phyloP scores from a whole-genome alignment of 1,140 invertebrate genomes.

The Drosophila nigromelanica region DNA sequence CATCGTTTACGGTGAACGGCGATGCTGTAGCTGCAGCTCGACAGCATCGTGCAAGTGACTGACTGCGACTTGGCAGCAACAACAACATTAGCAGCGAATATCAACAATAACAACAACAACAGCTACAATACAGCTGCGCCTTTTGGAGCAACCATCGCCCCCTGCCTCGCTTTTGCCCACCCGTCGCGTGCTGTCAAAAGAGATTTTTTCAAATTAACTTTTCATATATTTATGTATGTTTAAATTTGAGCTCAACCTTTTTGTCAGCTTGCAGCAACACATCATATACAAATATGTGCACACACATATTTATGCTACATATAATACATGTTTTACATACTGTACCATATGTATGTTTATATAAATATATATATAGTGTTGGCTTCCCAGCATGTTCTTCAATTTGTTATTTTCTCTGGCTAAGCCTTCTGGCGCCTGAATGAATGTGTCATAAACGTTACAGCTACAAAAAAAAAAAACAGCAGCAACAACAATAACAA shows the following conservation, averaged over 20 bases:
- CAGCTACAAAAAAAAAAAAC: slow-evolving; percentile 28
- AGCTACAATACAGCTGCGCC: not conserved
- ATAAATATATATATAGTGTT: slow-evolving; percentile 16
- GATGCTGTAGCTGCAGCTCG: slow-evolving; percentile 57
- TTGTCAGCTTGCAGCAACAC: slow-evolving; percentile 45
- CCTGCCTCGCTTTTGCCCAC: slow-evolving; percentile 7
- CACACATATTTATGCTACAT: slow-evolving; percentile 5
- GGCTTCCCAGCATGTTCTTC: slow-evolving; percentile 41
- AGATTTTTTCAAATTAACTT: slow-evolving; percentile 83
- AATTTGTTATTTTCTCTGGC: slow-evolving; percentile 51
- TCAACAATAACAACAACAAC: slow-evolving; percentile 13
- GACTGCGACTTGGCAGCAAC: slow-evolving; percentile 66
- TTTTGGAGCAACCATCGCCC: not conserved
- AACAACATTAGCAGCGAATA: slow-evolving; percentile 13
- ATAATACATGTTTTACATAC: slow-evolving; percentile 12
- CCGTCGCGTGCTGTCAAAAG: slow-evolving; percentile 71
- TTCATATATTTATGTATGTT: slow-evolving; percentile 81
- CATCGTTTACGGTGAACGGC: slow-evolving; percentile 65
- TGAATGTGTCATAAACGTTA: slow-evolving; percentile 71
- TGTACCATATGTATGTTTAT: slow-evolving; percentile 12
- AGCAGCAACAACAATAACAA: slow-evolving; percentile 10
- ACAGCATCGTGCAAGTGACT: slow-evolving; percentile 74
- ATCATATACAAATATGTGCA: slow-evolving; percentile 18
- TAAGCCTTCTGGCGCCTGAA: slow-evolving; percentile 46
- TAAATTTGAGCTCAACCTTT: slow-evolving; percentile 62